phyloP scores from a whole-genome alignment of 2,797 vertebrate species.

The Artibeus jamaicensis region DNA sequence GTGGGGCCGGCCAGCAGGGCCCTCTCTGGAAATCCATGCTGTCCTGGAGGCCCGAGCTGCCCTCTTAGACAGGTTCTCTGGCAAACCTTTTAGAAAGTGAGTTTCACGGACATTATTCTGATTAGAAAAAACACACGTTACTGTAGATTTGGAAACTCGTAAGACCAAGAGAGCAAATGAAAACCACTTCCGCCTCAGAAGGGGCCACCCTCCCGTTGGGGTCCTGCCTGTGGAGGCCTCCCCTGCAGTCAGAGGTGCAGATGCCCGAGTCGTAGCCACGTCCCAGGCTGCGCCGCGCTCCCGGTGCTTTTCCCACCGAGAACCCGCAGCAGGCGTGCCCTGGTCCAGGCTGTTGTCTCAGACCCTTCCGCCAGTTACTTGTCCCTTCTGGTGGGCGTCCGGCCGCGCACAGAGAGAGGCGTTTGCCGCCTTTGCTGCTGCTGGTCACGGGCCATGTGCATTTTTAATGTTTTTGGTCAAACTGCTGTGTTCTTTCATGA shows the following conservation, averaged over 20 bases:
- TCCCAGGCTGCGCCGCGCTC: fast-evolving
- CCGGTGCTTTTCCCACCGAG: neutral
- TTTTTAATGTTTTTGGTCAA: neutral
- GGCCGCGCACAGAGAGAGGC: neutral
- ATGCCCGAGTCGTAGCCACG: fast-evolving
- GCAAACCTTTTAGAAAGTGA: neutral
- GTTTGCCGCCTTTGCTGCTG: fast-evolving
- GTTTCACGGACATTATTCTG: neutral
- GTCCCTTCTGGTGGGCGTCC: neutral
- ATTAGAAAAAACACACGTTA: neutral
- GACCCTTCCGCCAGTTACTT: neutral
- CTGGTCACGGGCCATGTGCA: fast-evolving
- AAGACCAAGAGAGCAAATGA: neutral
- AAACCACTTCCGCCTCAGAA: too few species aligned
- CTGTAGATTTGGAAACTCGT: neutral
- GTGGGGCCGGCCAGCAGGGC: fast-evolving
- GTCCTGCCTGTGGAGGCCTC: neutral
- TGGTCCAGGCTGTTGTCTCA: neutral
- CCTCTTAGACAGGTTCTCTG: neutral
- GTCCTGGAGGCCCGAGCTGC: neutral
- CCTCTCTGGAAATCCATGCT: neutral
- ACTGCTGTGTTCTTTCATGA: neutral
- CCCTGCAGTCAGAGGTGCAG: neutral
- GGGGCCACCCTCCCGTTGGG: too few species aligned
- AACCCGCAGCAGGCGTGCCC: fast-evolving